Evolutionary conservation across 2,888 invertebrate genomes (phyloP).

Genomic region (Oscheius sp.): DNA sequence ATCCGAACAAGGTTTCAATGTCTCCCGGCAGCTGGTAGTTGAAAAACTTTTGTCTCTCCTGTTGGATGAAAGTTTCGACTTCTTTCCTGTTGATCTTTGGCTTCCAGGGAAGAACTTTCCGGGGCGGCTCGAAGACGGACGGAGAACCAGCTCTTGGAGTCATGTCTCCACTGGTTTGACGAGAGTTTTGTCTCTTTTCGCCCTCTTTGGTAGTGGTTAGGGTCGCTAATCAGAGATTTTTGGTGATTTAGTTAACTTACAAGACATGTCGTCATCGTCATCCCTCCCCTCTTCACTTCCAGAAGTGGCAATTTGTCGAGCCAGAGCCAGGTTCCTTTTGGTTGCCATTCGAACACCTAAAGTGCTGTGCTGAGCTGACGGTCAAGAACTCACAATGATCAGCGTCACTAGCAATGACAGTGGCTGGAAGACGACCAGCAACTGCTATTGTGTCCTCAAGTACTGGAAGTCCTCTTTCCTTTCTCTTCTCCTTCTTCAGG

Average conservation of each 20-base stretch:
- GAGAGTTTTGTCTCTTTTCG: slow-evolving; percentile 20
- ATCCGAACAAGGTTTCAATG: slow-evolving; percentile 88
- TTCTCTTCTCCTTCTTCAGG: slow-evolving; percentile 74
- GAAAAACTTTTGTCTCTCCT: slow-evolving; percentile 83
- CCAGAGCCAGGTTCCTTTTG: slow-evolving; percentile 43
- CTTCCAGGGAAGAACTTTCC: slow-evolving; percentile 60
- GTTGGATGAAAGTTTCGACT: slow-evolving; percentile 66
- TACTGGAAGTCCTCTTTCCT: slow-evolving; percentile 78
- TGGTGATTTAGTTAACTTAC: slow-evolving; percentile 8
- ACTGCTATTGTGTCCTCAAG: slow-evolving; percentile 94
- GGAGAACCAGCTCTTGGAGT: slow-evolving; percentile 66
- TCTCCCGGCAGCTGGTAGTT: slow-evolving; percentile 89
- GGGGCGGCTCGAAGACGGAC: slow-evolving; percentile 40
- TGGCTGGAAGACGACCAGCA: slow-evolving; percentile 78
- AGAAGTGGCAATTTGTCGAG: slow-evolving; percentile 54
- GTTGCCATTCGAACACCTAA: slow-evolving; percentile 35
- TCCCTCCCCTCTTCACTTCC: slow-evolving; percentile 46
- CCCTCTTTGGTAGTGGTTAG: neutral
- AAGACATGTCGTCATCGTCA: slow-evolving; percentile 35
- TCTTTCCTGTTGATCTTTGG: slow-evolving; percentile 62
- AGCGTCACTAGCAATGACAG: slow-evolving; percentile 43
- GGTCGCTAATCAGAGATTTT: neutral
- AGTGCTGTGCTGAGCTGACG: neutral
- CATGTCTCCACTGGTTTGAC: slow-evolving; percentile 55
- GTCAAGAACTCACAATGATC: slow-evolving; percentile 33